Evolutionary conservation across 2,888 invertebrate species (phyloP), one percentile per base, ranked within the genome.

Genomic region (Eristalis tenax): DNA sequence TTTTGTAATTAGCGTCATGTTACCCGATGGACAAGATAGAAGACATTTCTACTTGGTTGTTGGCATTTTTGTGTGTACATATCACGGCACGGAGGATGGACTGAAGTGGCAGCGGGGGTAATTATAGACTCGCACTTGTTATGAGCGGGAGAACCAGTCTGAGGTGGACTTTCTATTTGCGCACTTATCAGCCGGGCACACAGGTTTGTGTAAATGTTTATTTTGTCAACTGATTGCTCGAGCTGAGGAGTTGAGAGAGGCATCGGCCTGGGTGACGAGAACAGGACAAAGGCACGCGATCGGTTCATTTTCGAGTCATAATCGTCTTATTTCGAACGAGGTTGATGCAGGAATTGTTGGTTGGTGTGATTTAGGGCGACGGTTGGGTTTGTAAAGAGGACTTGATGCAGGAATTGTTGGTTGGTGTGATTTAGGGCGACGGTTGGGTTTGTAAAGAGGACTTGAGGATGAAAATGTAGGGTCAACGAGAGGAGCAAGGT

Each of bases 1-100:
- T 71, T 71, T 71, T 71, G 71, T 71, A 71, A 71, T 71, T 71
- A 71, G 71, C 61, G 43, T 61, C 71, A 71, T 61, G 40, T 71
- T 61, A 43, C 38, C 43, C 26, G 71, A 63, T 71, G 71, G 32
- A 61, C 43, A 43, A 28, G 71, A 63, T 18, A 61, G 61, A 23
- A 63, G 26, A 18, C 40, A 61, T 40, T 50, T 50, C n/a, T 50
- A 18, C 50, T 18, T 18, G 5, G 18, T 50, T 50, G 50, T 18
- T 50, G 50, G 50, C 50, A 50, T 18, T 18, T 50, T 8, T 50
- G 50, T 50, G 18, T 50, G 50, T 2, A 8, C 38, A 38, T 13
- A 18, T n/a, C 50, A 18, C 50, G 15, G 43, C 5, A 43, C n/a
- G 50, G 50, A 18, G 18, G n/a, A 18, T n/a, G n/a, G 43, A n/a